Percentiles rank a stretch among this genome's conserved stretches.
phyloP scores from a whole-genome alignment of 2,113 vertebrate species.

The Phylloscopus trochilus region DNA sequence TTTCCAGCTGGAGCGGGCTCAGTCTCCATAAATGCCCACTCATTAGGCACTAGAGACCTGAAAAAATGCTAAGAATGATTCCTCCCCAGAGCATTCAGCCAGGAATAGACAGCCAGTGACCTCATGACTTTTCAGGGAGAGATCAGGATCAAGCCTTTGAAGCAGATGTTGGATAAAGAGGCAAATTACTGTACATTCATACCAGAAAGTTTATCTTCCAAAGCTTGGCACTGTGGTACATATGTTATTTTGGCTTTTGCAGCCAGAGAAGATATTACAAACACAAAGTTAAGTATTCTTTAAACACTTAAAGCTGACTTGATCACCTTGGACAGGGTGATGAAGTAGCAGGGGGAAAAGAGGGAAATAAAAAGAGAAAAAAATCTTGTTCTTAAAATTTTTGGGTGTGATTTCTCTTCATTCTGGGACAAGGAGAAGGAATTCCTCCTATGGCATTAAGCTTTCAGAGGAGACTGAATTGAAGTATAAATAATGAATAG shows the following conservation, averaged over 20 bases:
- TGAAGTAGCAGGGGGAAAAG: rapidly evolving
- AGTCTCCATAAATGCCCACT: neutral
- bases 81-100: neutral
- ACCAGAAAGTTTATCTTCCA: neutral
- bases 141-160: neutral
- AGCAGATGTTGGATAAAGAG: neutral
- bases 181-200: neutral
- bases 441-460: neutral
- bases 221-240: neutral
- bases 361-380: rapidly evolving
- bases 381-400: neutral
- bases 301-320: neutral
- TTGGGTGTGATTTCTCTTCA: neutral
- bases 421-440: neutral
- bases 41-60: neutral
- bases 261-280: neutral
- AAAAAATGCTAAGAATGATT: neutral
- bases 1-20: neutral
- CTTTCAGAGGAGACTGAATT: neutral
- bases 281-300: neutral
- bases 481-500: neutral
- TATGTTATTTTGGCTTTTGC: neutral
- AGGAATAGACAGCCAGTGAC: neutral
- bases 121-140: neutral
- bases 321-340: neutral